Evolutionary conservation across 2,113 vertebrate genomes (phyloP), one percentile per base, ranked within the genome.

Genomic region (Sinocyclocheilus anophthalmus): DNA sequence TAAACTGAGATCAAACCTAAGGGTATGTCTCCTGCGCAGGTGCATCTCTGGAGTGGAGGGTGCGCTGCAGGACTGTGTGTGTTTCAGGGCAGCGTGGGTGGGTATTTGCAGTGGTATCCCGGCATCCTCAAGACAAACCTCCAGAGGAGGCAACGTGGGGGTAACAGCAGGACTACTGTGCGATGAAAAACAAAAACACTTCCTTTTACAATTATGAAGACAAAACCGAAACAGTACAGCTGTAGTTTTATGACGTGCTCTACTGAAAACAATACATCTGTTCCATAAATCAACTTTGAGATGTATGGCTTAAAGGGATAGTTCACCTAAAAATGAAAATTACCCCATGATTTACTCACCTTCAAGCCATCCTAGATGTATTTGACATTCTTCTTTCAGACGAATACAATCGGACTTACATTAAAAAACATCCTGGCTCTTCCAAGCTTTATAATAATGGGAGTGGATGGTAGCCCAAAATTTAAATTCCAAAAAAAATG

Each of bases 1-100:
- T 76, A 72, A 70, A 8, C 33, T 48, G 30, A 14, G 14, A 39
- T 11, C 80, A 26, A 90, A 97, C 96, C 96, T 95, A 88, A 96
- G 94, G 0, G 95, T 94, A 6, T 93, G 94, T 7, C 95, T 94
- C 37, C 95, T 91, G 81, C 95, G 94, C 7, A 95, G 91, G 14
- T 92, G 95, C 89, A 96, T 92, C 88, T 96, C 95, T 0, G 96
- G 96, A 3, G 96, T 96, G 30, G 96, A 93, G 0, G 96, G 96
- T 3, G 93, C 94, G 48, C 95, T 96, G 88, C 76, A 94, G 4
- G 95, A 94, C 86, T 94, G 94, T 55, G 91, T 84, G 85, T 89
- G 88, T 85, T 93, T 92, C 75, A 94, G 90, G 0, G 84, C 92
- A 39, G 93, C 76, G 20, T 92, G 70, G 22, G 94, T 94, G 1